Base-by-base conservation (phyloP, 2,888 invertebrate genomes). In the Volucella inflata region DNA sequence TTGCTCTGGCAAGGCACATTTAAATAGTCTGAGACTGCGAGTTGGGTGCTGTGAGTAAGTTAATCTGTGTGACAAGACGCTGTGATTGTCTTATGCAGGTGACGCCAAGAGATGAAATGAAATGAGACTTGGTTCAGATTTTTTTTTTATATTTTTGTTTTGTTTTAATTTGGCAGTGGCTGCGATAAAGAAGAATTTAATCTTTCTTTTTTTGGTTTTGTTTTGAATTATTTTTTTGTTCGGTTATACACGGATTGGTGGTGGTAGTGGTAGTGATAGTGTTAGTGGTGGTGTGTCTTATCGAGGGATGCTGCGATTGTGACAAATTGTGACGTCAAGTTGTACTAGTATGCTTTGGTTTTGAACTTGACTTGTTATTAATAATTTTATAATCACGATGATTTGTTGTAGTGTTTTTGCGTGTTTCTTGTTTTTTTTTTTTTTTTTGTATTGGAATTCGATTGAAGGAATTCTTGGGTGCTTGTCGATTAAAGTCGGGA, bases 1-100 rank as follows among this genome's bases (percentile, higher is more conserved):
- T 88, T 88, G 88, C 79, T 88, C 87, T 80, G 87, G 81, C 79
- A 88, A 88, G 88, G 82, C 88, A 88, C 87, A 88, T 90, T 90
- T 90, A 90, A 90, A 90, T 90, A 90, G 76, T 87, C 87, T 85
- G 81, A 21, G 50, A 12, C 57, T 30, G 6, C 40, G 79, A 67
- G 74, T 71, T 67, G 68, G 75, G 59, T 57, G 50, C 60, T 75
- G 81, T 85, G 80, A 76, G 68, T 76, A 85, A 81, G 81, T 81
- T 85, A 76, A 76, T 68, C 59, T 60, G 81, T 85, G 80, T 75
- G 75, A 75, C 75, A 60, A 30, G 30, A 78, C 72, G 79, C 76
- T 85, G 68, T 48, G 80, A 78, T 55, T 44, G 55, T 81, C 67
- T 67, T 77, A 75, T 85, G 81, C 76, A 81, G 85, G 76, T 72